Evolutionary conservation across 2,888 invertebrate genomes (phyloP).

Genomic region (Eupithecia vulgata): DNA sequence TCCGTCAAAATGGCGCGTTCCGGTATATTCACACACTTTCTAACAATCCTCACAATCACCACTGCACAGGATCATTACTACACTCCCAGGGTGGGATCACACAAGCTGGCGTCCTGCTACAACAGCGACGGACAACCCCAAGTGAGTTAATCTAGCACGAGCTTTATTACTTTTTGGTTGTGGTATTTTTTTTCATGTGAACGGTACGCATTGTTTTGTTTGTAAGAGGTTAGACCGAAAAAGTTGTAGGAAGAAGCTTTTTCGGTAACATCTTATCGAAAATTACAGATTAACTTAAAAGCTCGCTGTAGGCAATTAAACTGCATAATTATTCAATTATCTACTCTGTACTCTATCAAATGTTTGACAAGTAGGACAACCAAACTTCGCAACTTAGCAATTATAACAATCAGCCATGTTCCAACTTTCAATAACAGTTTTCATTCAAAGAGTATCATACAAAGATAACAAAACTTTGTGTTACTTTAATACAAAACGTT

Average conservation of each 20-base stretch:
- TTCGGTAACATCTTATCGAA: background rate
- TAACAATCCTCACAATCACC: slow-evolving; percentile 58
- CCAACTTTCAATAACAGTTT: background rate
- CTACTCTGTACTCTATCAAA: background rate
- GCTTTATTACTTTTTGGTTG: slow-evolving; percentile 55
- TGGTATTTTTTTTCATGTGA: slow-evolving; percentile 58
- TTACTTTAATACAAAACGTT: background rate
- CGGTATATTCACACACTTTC: slow-evolving; percentile 60
- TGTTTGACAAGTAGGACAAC: background rate
- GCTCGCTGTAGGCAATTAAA: background rate
- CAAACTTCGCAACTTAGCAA: background rate
- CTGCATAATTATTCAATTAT: background rate
- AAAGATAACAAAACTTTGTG: background rate
- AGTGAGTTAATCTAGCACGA: slow-evolving; percentile 60
- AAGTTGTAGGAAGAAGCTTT: background rate
- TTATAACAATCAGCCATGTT: background rate
- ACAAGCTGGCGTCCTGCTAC: slow-evolving; percentile 74
- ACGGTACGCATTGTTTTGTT: slow-evolving; percentile 55
- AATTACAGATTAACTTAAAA: background rate
- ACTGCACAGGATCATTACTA: slow-evolving; percentile 69
- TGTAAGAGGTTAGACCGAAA: slow-evolving; percentile 28
- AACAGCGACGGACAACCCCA: slow-evolving; percentile 71
- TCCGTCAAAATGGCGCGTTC: slow-evolving; percentile 72
- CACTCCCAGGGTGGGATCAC: slow-evolving; percentile 68
- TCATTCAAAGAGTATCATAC: background rate